Base-by-base conservation (phyloP, 2,113 vertebrate species). In the Catharus fuscescens region DNA sequence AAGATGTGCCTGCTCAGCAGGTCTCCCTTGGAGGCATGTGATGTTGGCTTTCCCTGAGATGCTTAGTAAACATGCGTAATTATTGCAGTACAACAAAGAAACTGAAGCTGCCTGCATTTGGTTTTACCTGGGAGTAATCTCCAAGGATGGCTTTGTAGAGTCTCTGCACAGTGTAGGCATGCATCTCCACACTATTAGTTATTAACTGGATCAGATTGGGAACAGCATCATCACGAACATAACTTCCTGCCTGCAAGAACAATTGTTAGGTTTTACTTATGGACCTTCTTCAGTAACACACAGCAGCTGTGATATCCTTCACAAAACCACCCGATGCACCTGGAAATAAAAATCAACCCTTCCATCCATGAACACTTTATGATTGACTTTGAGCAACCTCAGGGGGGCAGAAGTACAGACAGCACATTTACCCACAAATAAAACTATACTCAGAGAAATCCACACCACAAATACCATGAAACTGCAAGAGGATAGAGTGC, bases 101-200 rank as follows among this genome's bases (percentile, higher is more conserved):
- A 80, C 3, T 29, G 45, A 90, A 80, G 74, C n/a, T 24, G 3
- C 18, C 20, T 3, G 2, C 5, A 0, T 73, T 47, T 82, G 70
- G n/a, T 57, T 95, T 92, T 95, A 99, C 99, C 98, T 99, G 99
- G 65, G 99, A 99, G 91, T 99, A 99, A 97, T 99, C 99, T 92
- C 99, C 99, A 95, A 99, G 97, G 95, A 99, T 98, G 50, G 99
- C 99, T 98, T 99, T 99, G 97, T 99, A 99, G 78, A 99, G 99
- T 97, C 99, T 99, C 98, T 99, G 99, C 50, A 99, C 99, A 74
- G 99, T 99, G 95, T 99, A 99, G 79, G 99, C 99, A 69, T 99
- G 99, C 99, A 99, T 99, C 97, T 99, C 99, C 91, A 99, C 98
- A 45, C 99, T 99, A 93, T 99, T 99, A n/a, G 99, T 99, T 98